These are phyloP conservation scores for Gymnothorax reevesii DNA, from an alignment of 2,797 vertebrate species.

Conservation along the genomic window DNA sequence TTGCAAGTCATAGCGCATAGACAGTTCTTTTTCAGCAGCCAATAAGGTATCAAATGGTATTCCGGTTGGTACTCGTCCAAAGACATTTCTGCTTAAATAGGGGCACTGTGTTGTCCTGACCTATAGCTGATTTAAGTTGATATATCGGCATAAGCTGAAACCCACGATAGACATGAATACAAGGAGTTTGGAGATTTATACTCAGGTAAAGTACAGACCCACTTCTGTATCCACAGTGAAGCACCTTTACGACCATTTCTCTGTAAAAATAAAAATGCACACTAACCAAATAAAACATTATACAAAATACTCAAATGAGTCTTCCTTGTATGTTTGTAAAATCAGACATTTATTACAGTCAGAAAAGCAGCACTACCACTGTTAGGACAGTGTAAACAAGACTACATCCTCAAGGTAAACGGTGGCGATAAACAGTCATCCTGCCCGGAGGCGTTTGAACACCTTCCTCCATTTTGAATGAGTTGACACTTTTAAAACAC, in stretches of 20 bases:
- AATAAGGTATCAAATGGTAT: too few relatives aligned
- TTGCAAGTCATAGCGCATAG: too few relatives aligned
- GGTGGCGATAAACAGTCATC: background rate
- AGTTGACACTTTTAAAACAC: background rate
- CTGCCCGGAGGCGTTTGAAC: background rate
- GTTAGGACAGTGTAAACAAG: background rate
- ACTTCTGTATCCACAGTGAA: background rate
- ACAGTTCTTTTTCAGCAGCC: too few relatives aligned
- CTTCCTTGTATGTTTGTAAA: background rate
- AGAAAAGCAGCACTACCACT: background rate
- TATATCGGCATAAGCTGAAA: background rate
- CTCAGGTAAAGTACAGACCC: too few relatives aligned
- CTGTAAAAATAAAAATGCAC: background rate
- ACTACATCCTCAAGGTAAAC: background rate
- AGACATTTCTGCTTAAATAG: background rate
- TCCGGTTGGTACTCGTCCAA: too few relatives aligned
- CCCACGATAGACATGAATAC: background rate
- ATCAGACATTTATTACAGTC: constrained; percentile 1
- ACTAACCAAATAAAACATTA: background rate
- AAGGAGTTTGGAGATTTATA: too few relatives aligned
- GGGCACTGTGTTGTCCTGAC: background rate
- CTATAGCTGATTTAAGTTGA: background rate
- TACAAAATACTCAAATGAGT: background rate
- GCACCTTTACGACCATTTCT: too few relatives aligned
- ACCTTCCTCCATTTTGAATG: background rate